Base-by-base conservation (phyloP, 2,797 vertebrate species). In the Alauda arvensis region DNA sequence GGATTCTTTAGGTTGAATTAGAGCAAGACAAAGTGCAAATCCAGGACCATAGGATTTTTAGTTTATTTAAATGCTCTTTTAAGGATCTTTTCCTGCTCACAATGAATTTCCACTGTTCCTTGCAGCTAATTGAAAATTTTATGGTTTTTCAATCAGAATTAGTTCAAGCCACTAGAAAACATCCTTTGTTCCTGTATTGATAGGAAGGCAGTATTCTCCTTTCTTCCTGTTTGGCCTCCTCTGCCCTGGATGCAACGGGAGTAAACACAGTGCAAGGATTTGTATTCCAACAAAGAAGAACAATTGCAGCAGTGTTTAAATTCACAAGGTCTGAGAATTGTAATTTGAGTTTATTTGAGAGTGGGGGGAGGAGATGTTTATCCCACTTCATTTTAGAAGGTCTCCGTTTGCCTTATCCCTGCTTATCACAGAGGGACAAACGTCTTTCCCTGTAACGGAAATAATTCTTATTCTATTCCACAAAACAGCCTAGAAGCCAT, bases 151-250 rank as follows among this genome's bases (percentile, higher is more conserved):
- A 20, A 51, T 19, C 29, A 33, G 87, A 77, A 88, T 87, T 69
- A 57, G n/a, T 75, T 53, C 37, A 77, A 82, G 29, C 20, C 63
- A 49, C 45, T 86, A 92, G 79, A 95, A 95, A 94, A 91, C 63
- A 68, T 16, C 53, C 84, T 91, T 78, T 93, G 67, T 94, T 88
- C 77, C 49, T 55, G 4, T 80, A 80, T 31, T 43, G 59, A 65
- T 91, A 92, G 55, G 89, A 93, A 74, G 12, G 21, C 88, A 93
- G 85, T 68, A 93, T 90, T 93, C 77, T 82, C 57, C 28, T 95
- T 91, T 92, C 93, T 94, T 95, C 91, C 91, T 94, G 90, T 77
- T 94, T 91, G 80, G 84, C 87, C 85, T 90, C 53, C 61, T 75
- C 71, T 89, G 65, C 85, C 71, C 71, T 94, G 90, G 88, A 68